phyloP scores from a whole-genome alignment of 2,113 vertebrate species.

The Cettia cetti region DNA sequence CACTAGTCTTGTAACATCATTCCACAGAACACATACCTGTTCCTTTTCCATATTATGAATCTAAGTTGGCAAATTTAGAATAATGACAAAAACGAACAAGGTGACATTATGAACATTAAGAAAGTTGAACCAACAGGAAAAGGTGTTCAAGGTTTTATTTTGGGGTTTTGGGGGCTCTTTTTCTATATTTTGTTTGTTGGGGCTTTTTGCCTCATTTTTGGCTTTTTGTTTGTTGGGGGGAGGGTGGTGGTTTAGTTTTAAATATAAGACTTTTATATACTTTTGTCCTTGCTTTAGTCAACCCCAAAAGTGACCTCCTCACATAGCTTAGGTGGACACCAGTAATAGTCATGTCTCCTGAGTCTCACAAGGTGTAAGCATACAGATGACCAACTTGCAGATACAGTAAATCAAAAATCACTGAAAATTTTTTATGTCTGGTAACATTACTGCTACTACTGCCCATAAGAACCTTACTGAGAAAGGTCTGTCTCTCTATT shows the following conservation, averaged over 20 bases:
- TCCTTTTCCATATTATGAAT: neutral
- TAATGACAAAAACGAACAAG: neutral
- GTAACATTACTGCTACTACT: neutral
- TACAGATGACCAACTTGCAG: neutral
- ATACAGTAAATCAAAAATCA: neutral
- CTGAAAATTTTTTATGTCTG: neutral
- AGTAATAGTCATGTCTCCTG: neutral
- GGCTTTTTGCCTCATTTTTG: rapidly evolving
- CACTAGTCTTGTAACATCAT: neutral
- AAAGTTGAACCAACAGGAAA: neutral
- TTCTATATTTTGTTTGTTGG: neutral
- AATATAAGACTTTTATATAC: neutral
- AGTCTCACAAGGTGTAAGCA: neutral
- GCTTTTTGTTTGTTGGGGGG: neutral
- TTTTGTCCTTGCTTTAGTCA: neutral
- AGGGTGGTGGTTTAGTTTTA: neutral
- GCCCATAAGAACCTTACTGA: neutral
- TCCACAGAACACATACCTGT: neutral
- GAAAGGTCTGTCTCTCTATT: neutral
- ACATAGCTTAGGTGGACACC: neutral
- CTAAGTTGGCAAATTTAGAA: neutral
- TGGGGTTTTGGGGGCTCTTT: neutral
- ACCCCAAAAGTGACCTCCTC: neutral
- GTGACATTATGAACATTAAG: neutral
- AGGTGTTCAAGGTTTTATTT: neutral